Conservation (phyloP, 2,888 invertebrate genomes). For the Dilophus febrilis region DNA sequence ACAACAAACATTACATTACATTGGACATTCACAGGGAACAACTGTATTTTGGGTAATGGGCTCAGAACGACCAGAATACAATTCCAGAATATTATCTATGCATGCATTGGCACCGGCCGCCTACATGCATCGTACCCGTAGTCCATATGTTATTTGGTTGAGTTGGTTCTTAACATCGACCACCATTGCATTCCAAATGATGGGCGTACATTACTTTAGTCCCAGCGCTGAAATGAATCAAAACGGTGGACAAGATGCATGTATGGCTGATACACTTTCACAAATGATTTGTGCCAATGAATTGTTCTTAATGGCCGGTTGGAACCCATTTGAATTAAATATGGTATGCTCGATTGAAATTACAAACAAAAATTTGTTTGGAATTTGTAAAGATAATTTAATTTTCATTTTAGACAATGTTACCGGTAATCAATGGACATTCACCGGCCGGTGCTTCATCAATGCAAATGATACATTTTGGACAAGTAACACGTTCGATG, state of each 20-base stretch:
- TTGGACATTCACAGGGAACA: constrained; percentile 64
- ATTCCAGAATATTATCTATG: constrained; percentile 34
- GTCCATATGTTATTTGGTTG: too few relatives aligned
- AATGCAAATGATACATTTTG: constrained; percentile 1
- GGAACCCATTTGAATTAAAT: constrained; percentile 31
- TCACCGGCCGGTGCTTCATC: constrained; percentile 24
- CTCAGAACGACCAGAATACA: constrained; percentile 34
- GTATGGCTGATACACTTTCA: constrained; percentile 22
- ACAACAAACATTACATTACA: constrained; percentile 45
- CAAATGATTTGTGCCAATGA: constrained; percentile 32
- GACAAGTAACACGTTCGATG: neutral
- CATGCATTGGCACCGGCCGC: constrained; percentile 41
- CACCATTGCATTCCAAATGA: neutral
- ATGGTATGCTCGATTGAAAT: too few relatives aligned
- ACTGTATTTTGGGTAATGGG: constrained; percentile 38
- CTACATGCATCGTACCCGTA: constrained; percentile 20
- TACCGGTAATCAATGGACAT: neutral
- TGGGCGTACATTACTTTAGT: constrained; percentile 5
- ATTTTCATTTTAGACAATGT: neutral
- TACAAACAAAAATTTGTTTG: neutral
- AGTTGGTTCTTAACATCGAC: too few relatives aligned
- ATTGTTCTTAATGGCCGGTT: constrained; percentile 35
- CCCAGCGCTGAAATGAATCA: constrained; percentile 4
- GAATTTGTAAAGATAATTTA: too few relatives aligned
- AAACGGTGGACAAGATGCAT: constrained; percentile 14